These are phyloP conservation scores for Eriocheir sinensis DNA, from an alignment of 1,140 invertebrate species.

Conservation along the genomic window DNA sequence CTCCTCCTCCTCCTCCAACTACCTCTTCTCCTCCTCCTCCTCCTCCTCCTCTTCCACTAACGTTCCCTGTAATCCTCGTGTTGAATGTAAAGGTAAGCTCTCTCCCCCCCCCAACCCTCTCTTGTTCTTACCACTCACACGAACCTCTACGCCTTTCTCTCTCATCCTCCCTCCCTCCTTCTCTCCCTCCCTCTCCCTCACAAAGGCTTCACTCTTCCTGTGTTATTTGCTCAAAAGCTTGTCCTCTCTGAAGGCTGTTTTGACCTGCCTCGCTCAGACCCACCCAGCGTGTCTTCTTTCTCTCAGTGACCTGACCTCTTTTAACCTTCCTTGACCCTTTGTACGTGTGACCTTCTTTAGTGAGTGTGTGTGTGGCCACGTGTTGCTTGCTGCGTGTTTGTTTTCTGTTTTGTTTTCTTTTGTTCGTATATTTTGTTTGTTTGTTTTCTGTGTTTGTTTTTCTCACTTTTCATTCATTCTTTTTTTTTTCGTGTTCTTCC, in stretches of 20 bases:
- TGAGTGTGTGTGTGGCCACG: too few relatives aligned
- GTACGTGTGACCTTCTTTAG: too few relatives aligned
- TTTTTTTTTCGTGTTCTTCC: too few relatives aligned
- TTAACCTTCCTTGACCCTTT: background rate
- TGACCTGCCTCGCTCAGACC: background rate
- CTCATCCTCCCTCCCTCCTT: too few relatives aligned
- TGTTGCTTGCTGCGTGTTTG: too few relatives aligned
- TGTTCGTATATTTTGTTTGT: too few relatives aligned
- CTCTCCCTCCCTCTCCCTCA: background rate
- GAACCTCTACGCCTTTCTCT: background rate
- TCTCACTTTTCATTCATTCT: too few relatives aligned
- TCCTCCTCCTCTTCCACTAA: background rate
- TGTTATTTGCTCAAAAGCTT: conserved; percentile 6
- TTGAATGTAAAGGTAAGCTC: background rate
- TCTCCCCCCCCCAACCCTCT: too few relatives aligned
- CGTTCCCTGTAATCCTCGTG: background rate
- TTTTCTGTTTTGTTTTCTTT: background rate
- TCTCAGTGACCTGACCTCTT: too few relatives aligned
- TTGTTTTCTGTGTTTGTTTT: too few relatives aligned
- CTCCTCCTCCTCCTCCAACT: background rate
- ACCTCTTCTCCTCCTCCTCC: background rate
- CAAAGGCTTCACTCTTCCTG: background rate
- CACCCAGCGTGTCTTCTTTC: too few relatives aligned
- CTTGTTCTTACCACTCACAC: conserved; percentile 12
- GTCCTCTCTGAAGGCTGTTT: background rate